Base-by-base conservation (phyloP, 2,113 vertebrate species). In the Australoheros scitulus region DNA sequence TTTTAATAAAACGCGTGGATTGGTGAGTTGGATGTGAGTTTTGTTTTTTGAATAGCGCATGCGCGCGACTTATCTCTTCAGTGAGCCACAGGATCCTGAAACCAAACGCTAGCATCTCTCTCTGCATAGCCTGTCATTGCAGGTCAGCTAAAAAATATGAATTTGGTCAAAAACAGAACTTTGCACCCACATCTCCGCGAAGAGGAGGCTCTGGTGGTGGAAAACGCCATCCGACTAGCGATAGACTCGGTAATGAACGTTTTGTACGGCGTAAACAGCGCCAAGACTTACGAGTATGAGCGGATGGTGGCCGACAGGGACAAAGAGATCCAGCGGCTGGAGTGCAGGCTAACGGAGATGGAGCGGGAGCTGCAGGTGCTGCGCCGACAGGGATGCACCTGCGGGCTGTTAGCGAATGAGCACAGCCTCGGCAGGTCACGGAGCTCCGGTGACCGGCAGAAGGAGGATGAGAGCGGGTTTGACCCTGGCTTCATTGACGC, bases 241-340 rank as follows among this genome's bases (percentile, higher is more conserved):
- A 81, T 95, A 22, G 92, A 94, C 85, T 94, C 94, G 0, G 83
- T 95, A 1, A 34, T 94, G 1, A 94, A 95, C 84, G 94, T 94
- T 26, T 59, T 94, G 17, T 92, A 77, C 80, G 93, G 92, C 0
- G 90, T 94, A 0, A 91, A 90, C 84, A 61, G 88, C 24, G 63
- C 80, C 79, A 84, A 84, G 47, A 82, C 47, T 6, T 84, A 22
- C 0, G 92, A 95, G 82, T 88, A 87, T 77, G 87, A 93, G 80
- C 84, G 89, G 83, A 91, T 77, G 92, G 91, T 95, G 86, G 90
- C 86, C 85, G 92, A 94, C 72, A 87, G 89, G 85, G 92, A 95
- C 89, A 91, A 90, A 88, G 90, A 94, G 91, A 93, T 94, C 84
- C 88, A 76, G 68, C 85, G 92, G 76, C 89, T 94, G 55, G 89